Percentiles rank a stretch among this genome's conserved stretches.
phyloP scores from a whole-genome alignment of 2,113 vertebrate genomes.

The Catharus minimus region DNA sequence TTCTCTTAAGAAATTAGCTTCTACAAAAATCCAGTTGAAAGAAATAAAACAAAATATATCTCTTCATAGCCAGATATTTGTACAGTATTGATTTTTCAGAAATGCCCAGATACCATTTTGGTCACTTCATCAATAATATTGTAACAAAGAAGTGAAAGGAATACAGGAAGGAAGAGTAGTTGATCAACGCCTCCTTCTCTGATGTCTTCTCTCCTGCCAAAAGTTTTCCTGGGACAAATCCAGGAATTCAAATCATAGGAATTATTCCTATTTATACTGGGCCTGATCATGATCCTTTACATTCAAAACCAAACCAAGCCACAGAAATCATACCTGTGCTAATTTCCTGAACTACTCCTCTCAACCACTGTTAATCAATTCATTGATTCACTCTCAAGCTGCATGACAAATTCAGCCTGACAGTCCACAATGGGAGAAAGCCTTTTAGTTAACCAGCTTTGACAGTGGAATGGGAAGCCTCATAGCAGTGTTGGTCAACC shows the following conservation, averaged over 20 bases:
- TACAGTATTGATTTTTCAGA: neutral
- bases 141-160: neutral
- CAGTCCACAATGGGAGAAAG: neutral
- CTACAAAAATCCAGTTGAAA: neutral
- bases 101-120: neutral
- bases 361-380: slow-evolving; percentile 38
- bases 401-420: slow-evolving; percentile 35
- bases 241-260: neutral
- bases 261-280: neutral
- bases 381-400: slow-evolving; percentile 10
- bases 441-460: slow-evolving; percentile 20
- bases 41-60: neutral
- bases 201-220: neutral
- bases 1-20: neutral
- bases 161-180: neutral
- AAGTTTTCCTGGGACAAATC: neutral
- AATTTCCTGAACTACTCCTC: slow-evolving; percentile 5
- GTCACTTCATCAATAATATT: slow-evolving; percentile 6
- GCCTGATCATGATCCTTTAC: neutral
- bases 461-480: neutral
- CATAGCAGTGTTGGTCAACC: neutral
- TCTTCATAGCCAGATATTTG: neutral
- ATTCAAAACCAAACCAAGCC: neutral
- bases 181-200: neutral
- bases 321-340: neutral